Base-by-base conservation (phyloP, 2,888 invertebrate genomes). In the Herminia tarsipennalis region DNA sequence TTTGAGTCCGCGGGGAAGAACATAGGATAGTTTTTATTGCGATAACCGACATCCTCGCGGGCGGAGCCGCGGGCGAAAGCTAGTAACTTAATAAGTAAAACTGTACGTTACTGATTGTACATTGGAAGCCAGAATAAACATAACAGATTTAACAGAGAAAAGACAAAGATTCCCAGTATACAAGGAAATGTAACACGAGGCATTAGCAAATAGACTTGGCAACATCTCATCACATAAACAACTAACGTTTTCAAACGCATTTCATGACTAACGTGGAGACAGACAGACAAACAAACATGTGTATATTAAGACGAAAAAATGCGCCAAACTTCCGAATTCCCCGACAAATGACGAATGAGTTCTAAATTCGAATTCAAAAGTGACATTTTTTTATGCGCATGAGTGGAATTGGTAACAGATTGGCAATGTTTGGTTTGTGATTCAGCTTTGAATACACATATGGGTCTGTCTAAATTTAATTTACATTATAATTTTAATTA, bases 281-380 rank as follows among this genome's bases (percentile, higher is more conserved):
- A 24, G 3, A 50, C 40, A 63, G 50, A 57, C 41, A 63, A 49
- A 57, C 46, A 57, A 37, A 49, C 18, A 34, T 29, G 32, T 34
- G 30, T 59, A 54, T 43, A 52, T 46, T 46, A 38, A 44, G 21
- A 40, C 48, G 34, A 21, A 67, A 54, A 63, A 62, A 65, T 58
- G 64, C 61, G 57, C 48, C 47, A 2, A 47, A 59, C 52, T 75
- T 78, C 78, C 78, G 78, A 71, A 76, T 78, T 76, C 78, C 66
- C 68, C 71, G 73, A 53, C 75, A 56, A 40, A 56, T 71, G 73
- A 76, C 70, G 66, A 66, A 63, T 54, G 42, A 24, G 42, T 40
- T 55, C 60, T 66, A 60, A 33, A 57, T 63, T 60, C 60, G 48
- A 55, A 63, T 60, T 42, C 38, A 42, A 14, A 43, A 54, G 46